Percentiles rank a stretch among this genome's conserved stretches.
These are phyloP conservation scores for Aegotheles bennettii DNA, from an alignment of 2,113 vertebrate genomes.

Conservation along the genomic window DNA sequence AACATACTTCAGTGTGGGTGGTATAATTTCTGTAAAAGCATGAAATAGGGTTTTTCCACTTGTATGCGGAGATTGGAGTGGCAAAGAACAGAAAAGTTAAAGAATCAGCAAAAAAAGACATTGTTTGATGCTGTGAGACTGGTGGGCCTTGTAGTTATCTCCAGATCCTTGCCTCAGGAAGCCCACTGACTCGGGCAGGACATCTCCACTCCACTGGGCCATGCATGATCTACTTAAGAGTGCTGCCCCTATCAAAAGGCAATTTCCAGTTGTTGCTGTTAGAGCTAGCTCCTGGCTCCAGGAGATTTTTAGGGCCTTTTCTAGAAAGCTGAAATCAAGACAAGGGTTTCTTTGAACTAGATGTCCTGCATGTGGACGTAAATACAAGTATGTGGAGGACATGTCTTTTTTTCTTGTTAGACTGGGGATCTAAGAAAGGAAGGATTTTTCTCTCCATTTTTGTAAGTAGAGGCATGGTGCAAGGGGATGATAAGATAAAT, in stretches of 20 bases:
- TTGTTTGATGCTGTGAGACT: neutral
- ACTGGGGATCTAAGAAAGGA: neutral
- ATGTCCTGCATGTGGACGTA: neutral
- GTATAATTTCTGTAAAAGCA: neutral
- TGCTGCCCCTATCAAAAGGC: neutral
- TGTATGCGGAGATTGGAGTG: neutral
- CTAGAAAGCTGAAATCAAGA: neutral
- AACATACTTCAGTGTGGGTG: rapidly evolving
- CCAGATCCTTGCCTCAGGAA: neutral
- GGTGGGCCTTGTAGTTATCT: neutral
- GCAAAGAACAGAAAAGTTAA: neutral
- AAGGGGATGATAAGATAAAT: neutral
- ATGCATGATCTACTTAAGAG: neutral
- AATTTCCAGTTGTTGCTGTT: neutral
- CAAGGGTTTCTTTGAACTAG: neutral
- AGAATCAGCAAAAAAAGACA: neutral
- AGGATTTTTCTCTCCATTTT: neutral
- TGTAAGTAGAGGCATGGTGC: neutral
- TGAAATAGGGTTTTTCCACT: neutral
- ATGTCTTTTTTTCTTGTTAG: rapidly evolving
- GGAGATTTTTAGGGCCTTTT: neutral
- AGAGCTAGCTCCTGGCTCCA: neutral
- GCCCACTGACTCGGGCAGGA: neutral
- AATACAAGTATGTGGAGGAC: neutral
- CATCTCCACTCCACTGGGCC: neutral